Evolutionary conservation across 2,113 vertebrate species (phyloP), one percentile per base, ranked within the genome.

Genomic region (Empidonax traillii): DNA sequence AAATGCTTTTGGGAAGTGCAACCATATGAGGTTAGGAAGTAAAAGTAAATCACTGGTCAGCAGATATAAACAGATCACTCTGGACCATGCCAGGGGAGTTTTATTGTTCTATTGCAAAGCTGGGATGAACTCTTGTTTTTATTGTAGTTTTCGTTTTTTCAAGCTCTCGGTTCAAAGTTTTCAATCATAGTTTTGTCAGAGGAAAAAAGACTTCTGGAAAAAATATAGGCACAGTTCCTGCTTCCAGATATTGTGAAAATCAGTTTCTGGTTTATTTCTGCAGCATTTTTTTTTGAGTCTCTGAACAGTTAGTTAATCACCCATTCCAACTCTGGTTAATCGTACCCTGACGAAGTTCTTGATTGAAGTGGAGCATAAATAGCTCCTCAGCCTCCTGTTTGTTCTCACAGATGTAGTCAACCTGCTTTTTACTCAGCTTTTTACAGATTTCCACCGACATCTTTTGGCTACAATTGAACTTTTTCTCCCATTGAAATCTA

Each of bases 1-100:
- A 89, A 78, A 96, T 97, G 91, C 91, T 90, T 95, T 92, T 87
- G 89, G 87, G 71, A 96, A 84, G 84, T 87, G 55, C 87, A 95
- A 92, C 59, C 21, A 27, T 59, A 96, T 95, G 92, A 93, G 80
- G 92, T 93, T 95, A 94, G 81, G 88, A 94, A 94, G 87, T 52
- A 93, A 95, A 96, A 96, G 92, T 90, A 91, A 96, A 95, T 93
- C 85, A 84, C 72, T 68, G 88, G 52, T 96, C 91, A 96, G 63
- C 67, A 85, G 89, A 89, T 91, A 92, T 69, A 94, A 94, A 89
- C 88, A 63, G 89, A 91, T 75, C 0, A 0, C 15, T 91, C 55
- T 53, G 37, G 51, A 41, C 51, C 22, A 52, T 5, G 3, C 62
- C 51, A 79, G 62, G 30, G 39, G 43, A 49, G 43, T 58, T 93